A percentile compares a stretch with the other conserved stretches of the same genome.
These are phyloP conservation scores for Bos javanicus DNA, from an alignment of 2,113 vertebrate genomes.

Conservation along the genomic window DNA sequence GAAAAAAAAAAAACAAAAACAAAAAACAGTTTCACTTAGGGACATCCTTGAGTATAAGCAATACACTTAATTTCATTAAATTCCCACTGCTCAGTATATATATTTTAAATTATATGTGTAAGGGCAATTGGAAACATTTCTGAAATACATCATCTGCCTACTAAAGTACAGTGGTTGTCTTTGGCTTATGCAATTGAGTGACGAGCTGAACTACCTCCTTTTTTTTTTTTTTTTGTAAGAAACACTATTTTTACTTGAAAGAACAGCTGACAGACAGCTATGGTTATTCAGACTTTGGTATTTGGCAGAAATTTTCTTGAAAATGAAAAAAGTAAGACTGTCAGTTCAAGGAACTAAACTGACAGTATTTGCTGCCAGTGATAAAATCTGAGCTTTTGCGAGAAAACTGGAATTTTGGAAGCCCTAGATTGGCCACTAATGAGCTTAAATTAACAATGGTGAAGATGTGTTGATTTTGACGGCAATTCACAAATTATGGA, in stretches of 20 bases:
- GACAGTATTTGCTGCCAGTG: background rate
- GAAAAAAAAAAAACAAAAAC: background rate
- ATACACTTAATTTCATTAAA: background rate
- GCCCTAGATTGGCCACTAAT: background rate
- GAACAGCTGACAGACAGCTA: conserved; percentile 35
- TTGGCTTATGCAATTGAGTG: background rate
- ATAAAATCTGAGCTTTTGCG: background rate
- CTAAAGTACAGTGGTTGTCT: background rate
- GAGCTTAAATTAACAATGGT: background rate
- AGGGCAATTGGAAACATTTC: background rate
- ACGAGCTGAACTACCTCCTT: background rate
- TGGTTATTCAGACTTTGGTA: background rate
- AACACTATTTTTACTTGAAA: conserved; percentile 37
- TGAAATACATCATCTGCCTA: background rate
- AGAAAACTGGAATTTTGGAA: conserved; percentile 3
- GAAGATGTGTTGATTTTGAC: background rate
- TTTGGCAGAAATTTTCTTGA: conserved; percentile 13
- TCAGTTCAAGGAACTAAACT: conserved; percentile 1
- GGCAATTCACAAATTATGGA: background rate
- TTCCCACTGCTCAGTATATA: background rate
- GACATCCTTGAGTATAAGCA: background rate
- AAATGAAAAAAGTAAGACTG: conserved; percentile 35
- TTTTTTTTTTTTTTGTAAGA: background rate
- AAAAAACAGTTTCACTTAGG: background rate
- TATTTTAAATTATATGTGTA: background rate